Evolutionary conservation across 2,113 vertebrate species (phyloP).

Genomic region (Noctilio leporinus): DNA sequence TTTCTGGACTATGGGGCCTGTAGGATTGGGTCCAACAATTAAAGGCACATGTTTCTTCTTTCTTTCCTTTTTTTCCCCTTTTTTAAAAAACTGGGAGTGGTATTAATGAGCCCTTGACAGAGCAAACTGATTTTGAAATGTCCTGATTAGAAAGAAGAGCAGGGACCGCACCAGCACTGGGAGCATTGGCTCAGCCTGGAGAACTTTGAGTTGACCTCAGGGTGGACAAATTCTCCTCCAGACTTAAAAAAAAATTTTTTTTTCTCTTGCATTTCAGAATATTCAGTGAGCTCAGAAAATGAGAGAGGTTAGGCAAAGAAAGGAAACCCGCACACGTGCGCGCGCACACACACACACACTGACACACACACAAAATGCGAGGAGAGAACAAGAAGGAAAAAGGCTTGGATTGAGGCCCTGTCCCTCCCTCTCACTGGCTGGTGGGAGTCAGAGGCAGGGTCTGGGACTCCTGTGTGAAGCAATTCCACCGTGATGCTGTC

Average conservation of each 20-base stretch:
- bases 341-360: no score
- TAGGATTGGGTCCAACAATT: neutral
- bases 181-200: slow-evolving; percentile 33
- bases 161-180: neutral
- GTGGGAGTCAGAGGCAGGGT: neutral
- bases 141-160: slow-evolving; percentile 75
- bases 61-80: neutral
- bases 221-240: neutral
- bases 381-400: neutral
- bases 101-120: slow-evolving; percentile 38
- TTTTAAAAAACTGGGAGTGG: no score
- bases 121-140: slow-evolving; percentile 62
- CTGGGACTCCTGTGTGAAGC: neutral
- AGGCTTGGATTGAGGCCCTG: neutral
- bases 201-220: neutral
- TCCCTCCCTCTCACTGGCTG: neutral
- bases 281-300: neutral
- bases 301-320: neutral
- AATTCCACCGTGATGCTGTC: fast-evolving
- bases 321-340: no score
- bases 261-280: neutral
- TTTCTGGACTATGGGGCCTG: neutral
- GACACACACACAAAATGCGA: neutral
- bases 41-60: neutral
- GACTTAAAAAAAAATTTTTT: neutral